phyloP scores from a whole-genome alignment of 2,797 vertebrate species.

The Phylloscopus collybita region DNA sequence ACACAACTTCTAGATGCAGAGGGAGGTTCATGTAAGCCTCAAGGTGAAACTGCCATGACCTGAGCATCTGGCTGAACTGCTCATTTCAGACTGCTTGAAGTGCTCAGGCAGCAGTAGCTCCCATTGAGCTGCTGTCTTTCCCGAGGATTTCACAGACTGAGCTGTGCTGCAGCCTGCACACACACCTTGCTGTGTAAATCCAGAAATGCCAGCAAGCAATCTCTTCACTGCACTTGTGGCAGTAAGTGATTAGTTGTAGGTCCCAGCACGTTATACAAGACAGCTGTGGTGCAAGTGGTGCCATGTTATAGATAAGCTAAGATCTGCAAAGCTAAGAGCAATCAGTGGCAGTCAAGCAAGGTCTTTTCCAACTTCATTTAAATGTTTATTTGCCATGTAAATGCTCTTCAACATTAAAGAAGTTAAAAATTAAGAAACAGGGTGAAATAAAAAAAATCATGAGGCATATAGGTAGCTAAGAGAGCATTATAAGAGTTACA shows the following conservation, averaged over 20 bases:
- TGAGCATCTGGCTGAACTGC: neutral
- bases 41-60: neutral
- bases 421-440: neutral
- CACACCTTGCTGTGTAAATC: neutral
- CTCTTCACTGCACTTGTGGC: rapidly evolving
- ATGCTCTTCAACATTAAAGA: neutral
- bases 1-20: neutral
- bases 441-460: neutral
- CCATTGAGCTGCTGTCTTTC: neutral
- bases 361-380: neutral
- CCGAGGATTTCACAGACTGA: neutral
- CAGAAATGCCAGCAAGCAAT: neutral
- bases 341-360: neutral
- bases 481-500: neutral
- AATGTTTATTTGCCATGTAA: neutral
- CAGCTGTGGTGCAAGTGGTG: rapidly evolving
- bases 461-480: neutral
- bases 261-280: neutral
- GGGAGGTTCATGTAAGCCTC: neutral
- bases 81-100: neutral
- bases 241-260: neutral
- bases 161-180: neutral
- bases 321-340: neutral
- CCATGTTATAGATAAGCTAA: neutral
- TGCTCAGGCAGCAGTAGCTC: neutral